These are phyloP conservation scores for Clarias platycephalus DNA, from an alignment of 2,797 vertebrate genomes.

Conservation along the genomic window DNA sequence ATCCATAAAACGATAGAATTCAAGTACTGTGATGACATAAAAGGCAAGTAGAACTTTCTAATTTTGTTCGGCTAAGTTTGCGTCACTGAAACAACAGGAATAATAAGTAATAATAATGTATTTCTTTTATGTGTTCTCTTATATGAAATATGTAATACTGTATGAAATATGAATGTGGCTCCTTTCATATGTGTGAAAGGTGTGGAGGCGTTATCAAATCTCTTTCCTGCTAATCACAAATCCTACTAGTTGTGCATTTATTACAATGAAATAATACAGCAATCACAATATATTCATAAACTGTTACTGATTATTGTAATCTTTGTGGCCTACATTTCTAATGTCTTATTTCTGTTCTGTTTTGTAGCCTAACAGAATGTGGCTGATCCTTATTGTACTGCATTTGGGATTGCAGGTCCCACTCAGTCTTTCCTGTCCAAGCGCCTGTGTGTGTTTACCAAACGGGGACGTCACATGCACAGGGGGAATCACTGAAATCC, in stretches of 20 bases:
- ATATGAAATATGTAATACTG: too few relatives aligned
- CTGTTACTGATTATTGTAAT: not conserved
- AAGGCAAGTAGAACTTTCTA: not conserved
- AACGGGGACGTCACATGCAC: constrained; percentile 48
- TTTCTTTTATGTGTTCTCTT: too few relatives aligned
- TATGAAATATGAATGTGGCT: not conserved
- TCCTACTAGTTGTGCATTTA: not conserved
- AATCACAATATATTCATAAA: not conserved
- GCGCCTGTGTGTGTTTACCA: constrained; percentile 46
- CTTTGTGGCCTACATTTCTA: not conserved
- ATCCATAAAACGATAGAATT: not conserved
- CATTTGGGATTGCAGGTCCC: constrained; percentile 43
- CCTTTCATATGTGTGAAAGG: not conserved
- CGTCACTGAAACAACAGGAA: too few relatives aligned
- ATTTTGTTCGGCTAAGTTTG: not conserved
- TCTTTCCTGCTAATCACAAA: not conserved
- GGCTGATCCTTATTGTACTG: constrained; percentile 55
- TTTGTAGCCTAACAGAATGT: constrained; percentile 53
- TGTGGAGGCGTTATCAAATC: not conserved
- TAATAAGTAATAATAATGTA: not conserved
- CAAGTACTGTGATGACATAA: not conserved
- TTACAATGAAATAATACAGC: not conserved
- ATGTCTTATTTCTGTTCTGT: constrained; percentile 11
- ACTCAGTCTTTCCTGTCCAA: constrained; percentile 56
- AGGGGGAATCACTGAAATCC: constrained; percentile 63